Evolutionary conservation across 2,797 vertebrate species (phyloP), one percentile per base, ranked within the genome.

Genomic region (Aphelocoma californica): DNA sequence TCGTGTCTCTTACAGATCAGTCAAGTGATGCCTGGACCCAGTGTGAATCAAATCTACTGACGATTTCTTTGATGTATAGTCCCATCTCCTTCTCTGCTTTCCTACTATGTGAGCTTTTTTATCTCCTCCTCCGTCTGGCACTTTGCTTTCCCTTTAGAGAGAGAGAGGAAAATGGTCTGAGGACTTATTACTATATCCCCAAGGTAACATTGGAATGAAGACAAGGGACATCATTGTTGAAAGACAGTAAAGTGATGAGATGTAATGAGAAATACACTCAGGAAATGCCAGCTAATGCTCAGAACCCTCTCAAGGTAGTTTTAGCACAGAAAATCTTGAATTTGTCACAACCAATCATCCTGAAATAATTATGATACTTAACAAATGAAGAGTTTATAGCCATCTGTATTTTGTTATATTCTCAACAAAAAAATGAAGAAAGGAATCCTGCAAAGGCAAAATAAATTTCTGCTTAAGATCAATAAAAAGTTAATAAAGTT

Each of bases 301-400:
- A 54, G 32, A 86, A 57, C 18, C 48, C 32, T 91, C 83, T 90
- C 88, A 67, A 64, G 66, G 73, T 45, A 81, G 85, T 53, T 90
- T 82, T 80, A 90, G 64, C 88, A 86, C 44, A 74, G 38, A 92
- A 42, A 80, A 82, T 93, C 83, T 94, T 95, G 80, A 70, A 64
- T 95, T 93, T 96, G 90, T 95, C 88, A 82, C 60, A 91, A 86
- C 56, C 42, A 93, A 77, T 93, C 91, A 93, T 87, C 67, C 85
- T 88, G 71, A 95, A 82, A 94, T 93, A 71, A 38, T 94, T 56
- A 82, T 54, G 32, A 32, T 80, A 36, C 47, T 93, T 94, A 95
- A 74, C 40, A 84, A 94, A 75, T 0, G 4, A 65, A 87, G 73
- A 50, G 38, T 86, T 91, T 84, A 84, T 67, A 86, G 28, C 28